Evolutionary conservation across 2,797 vertebrate genomes (phyloP).

Genomic region (Leptoclinus maculatus): DNA sequence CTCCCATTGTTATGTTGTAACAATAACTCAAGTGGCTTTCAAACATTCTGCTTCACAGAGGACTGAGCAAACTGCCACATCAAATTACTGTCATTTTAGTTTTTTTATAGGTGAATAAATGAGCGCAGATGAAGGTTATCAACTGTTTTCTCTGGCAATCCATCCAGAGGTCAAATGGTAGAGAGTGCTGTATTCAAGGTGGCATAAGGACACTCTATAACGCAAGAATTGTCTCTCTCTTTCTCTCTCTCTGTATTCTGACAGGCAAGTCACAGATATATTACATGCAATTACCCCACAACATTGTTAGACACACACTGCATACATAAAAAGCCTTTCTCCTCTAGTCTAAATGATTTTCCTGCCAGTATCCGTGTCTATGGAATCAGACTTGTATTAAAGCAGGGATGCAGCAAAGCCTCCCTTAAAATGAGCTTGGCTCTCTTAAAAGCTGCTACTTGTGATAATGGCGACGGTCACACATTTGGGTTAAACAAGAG

Average conservation of each 20-base stretch:
- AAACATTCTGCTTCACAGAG: constrained; percentile 38
- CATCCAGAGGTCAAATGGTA: constrained; percentile 45
- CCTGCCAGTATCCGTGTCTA: constrained; percentile 34
- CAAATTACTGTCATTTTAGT: constrained; percentile 60
- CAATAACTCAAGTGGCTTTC: constrained; percentile 20
- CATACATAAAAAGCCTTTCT: constrained; percentile 49
- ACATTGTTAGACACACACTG: constrained; percentile 47
- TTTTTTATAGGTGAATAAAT: constrained; percentile 61
- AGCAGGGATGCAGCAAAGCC: constrained; percentile 13
- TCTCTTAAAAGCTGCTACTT: constrained; percentile 30
- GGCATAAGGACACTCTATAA: constrained; percentile 45
- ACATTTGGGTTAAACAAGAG: neutral
- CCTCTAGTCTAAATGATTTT: constrained; percentile 31
- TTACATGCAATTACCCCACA: constrained; percentile 66
- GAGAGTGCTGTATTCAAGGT: constrained; percentile 51
- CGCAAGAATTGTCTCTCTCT: constrained; percentile 29
- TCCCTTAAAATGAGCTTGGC: constrained; percentile 42
- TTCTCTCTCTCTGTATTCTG: constrained; percentile 37
- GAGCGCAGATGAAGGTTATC: constrained; percentile 57
- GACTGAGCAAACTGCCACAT: constrained; percentile 36
- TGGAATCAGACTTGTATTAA: constrained; percentile 38
- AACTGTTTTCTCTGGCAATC: constrained; percentile 42
- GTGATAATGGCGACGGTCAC: neutral
- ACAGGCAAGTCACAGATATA: constrained; percentile 55
- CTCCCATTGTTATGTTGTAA: constrained; percentile 7